phyloP scores from a whole-genome alignment of 2,888 invertebrate genomes.

The Neoscelio sp. region DNA sequence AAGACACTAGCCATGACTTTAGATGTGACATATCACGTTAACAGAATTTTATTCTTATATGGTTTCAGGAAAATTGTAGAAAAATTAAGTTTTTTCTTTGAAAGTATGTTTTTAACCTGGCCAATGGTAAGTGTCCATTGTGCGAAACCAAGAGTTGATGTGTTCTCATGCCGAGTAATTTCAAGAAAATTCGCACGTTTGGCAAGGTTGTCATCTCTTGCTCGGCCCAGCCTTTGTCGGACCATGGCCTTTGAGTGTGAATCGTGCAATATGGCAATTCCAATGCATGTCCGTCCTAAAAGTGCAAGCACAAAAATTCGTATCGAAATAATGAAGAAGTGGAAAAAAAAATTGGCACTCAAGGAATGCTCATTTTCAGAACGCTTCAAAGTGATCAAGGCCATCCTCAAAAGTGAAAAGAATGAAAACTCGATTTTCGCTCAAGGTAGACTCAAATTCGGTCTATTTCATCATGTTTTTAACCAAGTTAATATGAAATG shows the following conservation, averaged over 20 bases:
- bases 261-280: slow-evolving; percentile 87
- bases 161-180: slow-evolving; percentile 87
- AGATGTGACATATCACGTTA: too few relatives aligned
- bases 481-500: slow-evolving; percentile 8
- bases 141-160: slow-evolving; percentile 89
- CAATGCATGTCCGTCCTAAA: slow-evolving; percentile 82
- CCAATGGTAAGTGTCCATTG: slow-evolving; percentile 90
- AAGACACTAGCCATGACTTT: too few relatives aligned
- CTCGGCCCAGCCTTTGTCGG: slow-evolving; percentile 89
- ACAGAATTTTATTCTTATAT: too few relatives aligned
- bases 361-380: slow-evolving; percentile 22
- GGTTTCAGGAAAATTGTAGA: background rate
- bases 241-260: slow-evolving; percentile 86
- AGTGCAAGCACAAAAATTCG: too few relatives aligned
- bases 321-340: background rate
- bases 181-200: slow-evolving; percentile 85
- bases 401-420: slow-evolving; percentile 71
- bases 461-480: slow-evolving; percentile 4
- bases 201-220: slow-evolving; percentile 87
- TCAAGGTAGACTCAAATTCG: slow-evolving; percentile 76
- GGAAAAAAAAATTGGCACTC: slow-evolving; percentile 1
- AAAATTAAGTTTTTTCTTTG: background rate
- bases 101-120: slow-evolving; percentile 89
- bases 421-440: slow-evolving; percentile 77
- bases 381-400: slow-evolving; percentile 78